Evolutionary conservation across 1,140 invertebrate genomes (phyloP), one percentile per base, ranked within the genome.

Genomic region (Bombus picipes): DNA sequence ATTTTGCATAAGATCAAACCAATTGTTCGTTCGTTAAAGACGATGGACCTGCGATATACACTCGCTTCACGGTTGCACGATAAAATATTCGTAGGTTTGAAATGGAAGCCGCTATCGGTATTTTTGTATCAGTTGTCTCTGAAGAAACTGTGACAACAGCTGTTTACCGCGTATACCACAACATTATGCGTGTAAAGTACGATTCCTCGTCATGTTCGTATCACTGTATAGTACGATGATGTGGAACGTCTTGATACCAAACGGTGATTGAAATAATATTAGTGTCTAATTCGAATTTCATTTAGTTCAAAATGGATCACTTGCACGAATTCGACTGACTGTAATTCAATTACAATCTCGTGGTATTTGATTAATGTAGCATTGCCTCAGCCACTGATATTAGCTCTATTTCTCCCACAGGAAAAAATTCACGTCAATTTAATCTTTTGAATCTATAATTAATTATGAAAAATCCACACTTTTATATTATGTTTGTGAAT

Each of bases 1-100:
- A 88, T 86, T 57, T 43, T 65, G 10, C 39, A 41, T 65, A 12
- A 25, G 32, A 68, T 68, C 34, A 68, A 68, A 68, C 59, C 41
- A 15, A 37, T 15, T 77, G 41, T 73, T 32, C 32, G 1, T 18
- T 70, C 34, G 28, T 73, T 22, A n/a, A 53, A 53, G 47, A 32
- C 8, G 41, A 43, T 32, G 9, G 13, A 18, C 18, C 13, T 41
- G 28, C 18, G 10, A 25, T 39, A 53, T 37, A 25, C 62, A 70
- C 34, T 39, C 9, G 15, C 18, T 53, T 53, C 18, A 53, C 47
- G 18, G 1, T 53, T 53, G 47, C 47, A 22, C 47, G 47, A 53
- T 53, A 53, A 53, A 53, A 53, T 53, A 15, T 34, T 37, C 8
- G 34, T 25, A 70, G 34, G 34, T 28, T 70, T 22, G 34, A 22